phyloP scores from a whole-genome alignment of 2,113 vertebrate genomes.

The Tiliqua scincoides region DNA sequence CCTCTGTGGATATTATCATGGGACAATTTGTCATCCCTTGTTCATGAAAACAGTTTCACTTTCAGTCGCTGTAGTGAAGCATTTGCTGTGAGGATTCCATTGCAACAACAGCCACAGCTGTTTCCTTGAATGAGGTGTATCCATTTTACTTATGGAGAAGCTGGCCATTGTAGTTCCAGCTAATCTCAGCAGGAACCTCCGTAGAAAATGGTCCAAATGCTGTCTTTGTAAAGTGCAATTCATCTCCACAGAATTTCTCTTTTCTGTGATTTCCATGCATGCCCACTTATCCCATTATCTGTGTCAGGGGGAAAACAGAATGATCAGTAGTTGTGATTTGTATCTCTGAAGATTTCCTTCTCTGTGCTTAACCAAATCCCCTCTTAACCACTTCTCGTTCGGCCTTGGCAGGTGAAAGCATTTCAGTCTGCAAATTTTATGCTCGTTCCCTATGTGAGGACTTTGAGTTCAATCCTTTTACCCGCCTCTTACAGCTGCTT shows the following conservation, averaged over 20 bases:
- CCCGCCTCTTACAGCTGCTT: slow-evolving; percentile 45
- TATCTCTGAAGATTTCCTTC: slow-evolving; percentile 72
- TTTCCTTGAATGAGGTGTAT: slow-evolving; percentile 1
- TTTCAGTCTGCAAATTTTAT: slow-evolving; percentile 52
- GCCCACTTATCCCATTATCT: slow-evolving; percentile 76
- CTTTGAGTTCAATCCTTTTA: slow-evolving; percentile 53
- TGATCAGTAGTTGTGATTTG: slow-evolving; percentile 69
- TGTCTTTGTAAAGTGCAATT: slow-evolving; percentile 58
- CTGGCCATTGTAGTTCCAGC: slow-evolving; percentile 47
- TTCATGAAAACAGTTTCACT: neutral
- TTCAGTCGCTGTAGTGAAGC: neutral
- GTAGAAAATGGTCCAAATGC: slow-evolving; percentile 45
- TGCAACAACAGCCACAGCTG: neutral
- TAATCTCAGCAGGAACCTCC: slow-evolving; percentile 64
- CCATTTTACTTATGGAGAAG: neutral
- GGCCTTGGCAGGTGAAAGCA: slow-evolving; percentile 56
- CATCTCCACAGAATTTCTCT: slow-evolving; percentile 66
- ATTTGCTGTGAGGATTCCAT: neutral
- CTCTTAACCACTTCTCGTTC: slow-evolving; percentile 72
- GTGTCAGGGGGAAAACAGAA: slow-evolving; percentile 76
- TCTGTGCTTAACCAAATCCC: slow-evolving; percentile 67
- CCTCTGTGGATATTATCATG: neutral
- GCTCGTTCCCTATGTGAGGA: slow-evolving; percentile 41
- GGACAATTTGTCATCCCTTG: neutral
- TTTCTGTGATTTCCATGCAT: slow-evolving; percentile 73